Evolutionary conservation across 2,113 vertebrate species (phyloP), one percentile per base, ranked within the genome.

Genomic region (Ictalurus furcatus): DNA sequence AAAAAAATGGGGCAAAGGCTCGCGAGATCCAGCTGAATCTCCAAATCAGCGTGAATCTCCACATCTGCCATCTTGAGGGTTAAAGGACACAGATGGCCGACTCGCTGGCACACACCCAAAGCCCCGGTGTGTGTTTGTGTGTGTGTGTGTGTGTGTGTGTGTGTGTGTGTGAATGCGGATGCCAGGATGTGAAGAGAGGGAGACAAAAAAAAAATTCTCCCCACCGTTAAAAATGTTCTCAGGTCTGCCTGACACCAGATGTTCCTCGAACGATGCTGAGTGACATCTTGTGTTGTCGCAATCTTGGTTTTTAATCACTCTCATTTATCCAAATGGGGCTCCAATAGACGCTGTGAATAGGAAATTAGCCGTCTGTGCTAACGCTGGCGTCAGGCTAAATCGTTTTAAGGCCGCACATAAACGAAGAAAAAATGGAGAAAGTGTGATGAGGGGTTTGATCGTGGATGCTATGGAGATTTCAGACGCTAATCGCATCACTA

Each of bases 51-150:
- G 80, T 88, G 85, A 87, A 87, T 85, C 88, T 88, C 88, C 89
- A 90, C 91, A 92, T 93, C 90, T 93, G 92, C 90, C 91, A 90
- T 90, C 88, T 92, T 90, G 78, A 86, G 90, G 90, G 91, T 88
- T 92, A 91, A 91, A 91, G 91, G 92, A 90, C 89, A 85, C 92
- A 92, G 92, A 90, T 92, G 92, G 90, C 89, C 88, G 30, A 73
- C 69, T 74, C 73, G 84, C 69, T 91, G 92, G 92, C 91, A 89
- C 63, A 84, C 89, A 67, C 89, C 91, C 91, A 91, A 87, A 84
- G 89, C 88, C 86, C 74, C 25, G 61, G 85, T 73, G 67, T 48
- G 34, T 89, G 86, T 88, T 83, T 76, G 8, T 44, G 73, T 37
- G 73, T 74, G 40, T 78, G 44, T 28, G 25, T 81, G 40, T 89